Evolutionary conservation across 1,140 invertebrate genomes (phyloP).

Genomic region (Ceratosolen fusciceps): DNA sequence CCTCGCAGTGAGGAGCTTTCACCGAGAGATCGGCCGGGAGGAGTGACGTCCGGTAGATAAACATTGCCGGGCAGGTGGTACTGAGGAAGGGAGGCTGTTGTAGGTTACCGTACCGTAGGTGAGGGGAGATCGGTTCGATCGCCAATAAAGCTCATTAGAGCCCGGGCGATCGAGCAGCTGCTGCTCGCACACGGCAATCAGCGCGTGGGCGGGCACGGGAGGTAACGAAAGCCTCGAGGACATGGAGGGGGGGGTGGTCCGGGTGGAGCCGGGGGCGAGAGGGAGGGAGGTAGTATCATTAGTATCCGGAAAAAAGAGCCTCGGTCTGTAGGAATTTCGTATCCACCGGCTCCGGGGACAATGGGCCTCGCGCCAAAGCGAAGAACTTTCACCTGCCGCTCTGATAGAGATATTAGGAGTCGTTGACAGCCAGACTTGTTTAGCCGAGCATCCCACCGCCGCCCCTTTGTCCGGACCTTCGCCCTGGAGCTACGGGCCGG

Average conservation of each 20-base stretch:
- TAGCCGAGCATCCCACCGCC: not conserved
- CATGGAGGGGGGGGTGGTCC: too few species aligned
- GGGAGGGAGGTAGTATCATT: too few species aligned
- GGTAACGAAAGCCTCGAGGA: too few species aligned
- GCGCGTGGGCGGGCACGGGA: too few species aligned
- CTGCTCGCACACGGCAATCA: not conserved
- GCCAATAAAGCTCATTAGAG: not conserved
- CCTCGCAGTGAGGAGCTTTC: too few species aligned
- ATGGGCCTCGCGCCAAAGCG: not conserved
- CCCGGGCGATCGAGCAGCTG: not conserved
- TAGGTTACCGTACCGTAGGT: not conserved
- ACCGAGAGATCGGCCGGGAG: too few species aligned
- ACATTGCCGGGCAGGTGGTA: too few species aligned
- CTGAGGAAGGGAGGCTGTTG: too few species aligned
- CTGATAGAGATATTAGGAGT: slow-evolving; percentile 39
- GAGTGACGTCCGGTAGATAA: too few species aligned
- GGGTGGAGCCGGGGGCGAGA: too few species aligned
- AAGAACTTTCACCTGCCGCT: slow-evolving; percentile 27
- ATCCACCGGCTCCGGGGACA: not conserved
- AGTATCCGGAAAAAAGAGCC: not conserved
- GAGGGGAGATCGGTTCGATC: not conserved
- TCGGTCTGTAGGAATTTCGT: not conserved
- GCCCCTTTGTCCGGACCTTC: not conserved
- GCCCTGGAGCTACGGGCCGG: not conserved
- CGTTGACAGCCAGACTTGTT: slow-evolving; percentile 32